Evolutionary conservation across 2,113 vertebrate genomes (phyloP).

Genomic region (Corydoras maculifer): DNA sequence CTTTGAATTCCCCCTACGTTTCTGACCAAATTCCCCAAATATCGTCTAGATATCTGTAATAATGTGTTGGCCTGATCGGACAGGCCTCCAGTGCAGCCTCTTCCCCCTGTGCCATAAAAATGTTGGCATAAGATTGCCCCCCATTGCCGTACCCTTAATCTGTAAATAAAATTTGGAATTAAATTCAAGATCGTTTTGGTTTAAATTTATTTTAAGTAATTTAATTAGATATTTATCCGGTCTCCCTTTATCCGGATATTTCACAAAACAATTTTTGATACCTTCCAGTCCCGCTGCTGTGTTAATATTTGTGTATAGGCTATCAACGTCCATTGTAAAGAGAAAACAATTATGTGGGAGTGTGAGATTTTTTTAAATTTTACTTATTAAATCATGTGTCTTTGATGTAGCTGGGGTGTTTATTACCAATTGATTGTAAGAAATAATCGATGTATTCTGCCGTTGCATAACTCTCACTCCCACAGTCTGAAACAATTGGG

Average conservation of each 20-base stretch:
- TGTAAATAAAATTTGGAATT: background rate
- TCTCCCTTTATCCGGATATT: background rate
- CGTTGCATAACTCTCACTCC: slow-evolving; percentile 3
- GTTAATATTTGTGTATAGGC: too few relatives aligned
- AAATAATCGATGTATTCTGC: slow-evolving; percentile 17
- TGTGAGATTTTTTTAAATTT: background rate
- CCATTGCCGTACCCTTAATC: slow-evolving; percentile 3
- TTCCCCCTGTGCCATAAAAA: slow-evolving; percentile 25
- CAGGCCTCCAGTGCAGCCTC: background rate
- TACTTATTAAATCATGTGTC: slow-evolving; percentile 30
- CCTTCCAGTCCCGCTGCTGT: background rate
- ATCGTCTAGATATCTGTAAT: slow-evolving; percentile 11
- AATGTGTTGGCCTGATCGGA: background rate
- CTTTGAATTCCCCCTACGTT: background rate
- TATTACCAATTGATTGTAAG: slow-evolving; percentile 5
- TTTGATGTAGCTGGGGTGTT: slow-evolving; percentile 10
- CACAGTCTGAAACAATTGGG: slow-evolving; percentile 2
- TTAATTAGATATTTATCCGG: background rate
- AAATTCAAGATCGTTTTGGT: slow-evolving; percentile 3
- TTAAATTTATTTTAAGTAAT: background rate
- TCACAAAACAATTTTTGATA: background rate
- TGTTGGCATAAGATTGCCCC: background rate
- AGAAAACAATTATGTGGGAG: too few relatives aligned
- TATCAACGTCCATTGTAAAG: too few relatives aligned
- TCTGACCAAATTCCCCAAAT: slow-evolving; percentile 13